Base-by-base conservation (phyloP, 2,113 vertebrate species). In the Mus pahari region DNA sequence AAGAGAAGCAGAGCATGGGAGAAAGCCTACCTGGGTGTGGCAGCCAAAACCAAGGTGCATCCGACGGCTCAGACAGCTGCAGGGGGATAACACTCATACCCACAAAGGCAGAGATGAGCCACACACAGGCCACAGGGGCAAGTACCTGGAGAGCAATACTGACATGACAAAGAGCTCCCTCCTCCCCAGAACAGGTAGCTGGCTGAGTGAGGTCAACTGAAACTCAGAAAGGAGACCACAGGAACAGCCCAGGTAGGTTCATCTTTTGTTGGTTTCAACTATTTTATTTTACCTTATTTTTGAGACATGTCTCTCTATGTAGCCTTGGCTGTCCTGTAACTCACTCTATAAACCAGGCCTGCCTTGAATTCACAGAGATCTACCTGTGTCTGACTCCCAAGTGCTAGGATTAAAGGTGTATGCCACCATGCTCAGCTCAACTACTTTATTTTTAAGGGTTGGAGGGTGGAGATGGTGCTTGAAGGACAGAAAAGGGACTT, bases 41-140 rank as follows among this genome's bases (percentile, higher is more conserved):
- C 7, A 99, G 94, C 82, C 33, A 97, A 82, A 99, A 94, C 99
- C 99, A 99, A 0, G 98, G 98, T 53, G 96, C 81, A 55, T 84
- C 7, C 0, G 90, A 39, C 50, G 91, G 79, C 33, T 96, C 91
- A 82, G 95, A 86, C 0, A 96, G 96, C 92, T 98, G 97, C 94
- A 92, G 91, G 11, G 98, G 62, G 48, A 86, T 0, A 9, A 39
- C 79, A 68, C 97, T 96, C 42, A 94, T 93, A 64, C 96, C 97
- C 97, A 99, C 92, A 48, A 97, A 53, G n/a, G 97, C 98, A 83
- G 98, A 98, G 82, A 99, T 0, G 0, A 94, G 60, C 98, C 99
- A 99, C 78, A 98, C 98, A 60, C 96, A 94, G 86, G 97, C 87
- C 88, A 98, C 97, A 0, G 99, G 98, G n/a, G 99, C 66, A 73